Evolutionary conservation across 1,140 invertebrate species (phyloP).

Genomic region (Acyrthosiphon pisum): DNA sequence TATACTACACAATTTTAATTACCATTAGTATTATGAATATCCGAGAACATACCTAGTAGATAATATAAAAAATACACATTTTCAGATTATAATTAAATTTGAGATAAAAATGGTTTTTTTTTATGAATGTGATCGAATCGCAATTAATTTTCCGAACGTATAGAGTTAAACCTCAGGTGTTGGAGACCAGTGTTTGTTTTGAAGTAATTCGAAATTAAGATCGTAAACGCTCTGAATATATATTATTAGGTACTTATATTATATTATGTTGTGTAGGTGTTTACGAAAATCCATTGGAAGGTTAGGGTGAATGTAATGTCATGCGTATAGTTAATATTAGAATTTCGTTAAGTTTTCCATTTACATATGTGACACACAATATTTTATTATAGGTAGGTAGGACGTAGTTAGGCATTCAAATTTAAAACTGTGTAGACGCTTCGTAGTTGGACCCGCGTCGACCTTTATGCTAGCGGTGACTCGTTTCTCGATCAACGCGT

Average conservation of each 20-base stretch:
- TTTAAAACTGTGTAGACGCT: neutral
- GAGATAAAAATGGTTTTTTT: neutral
- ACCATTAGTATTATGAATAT: neutral
- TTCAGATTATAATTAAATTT: neutral
- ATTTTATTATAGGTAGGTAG: neutral
- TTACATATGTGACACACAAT: neutral
- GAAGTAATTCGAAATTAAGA: neutral
- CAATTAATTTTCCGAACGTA: neutral
- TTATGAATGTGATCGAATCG: neutral
- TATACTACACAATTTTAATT: neutral
- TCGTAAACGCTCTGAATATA: neutral
- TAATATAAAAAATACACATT: neutral
- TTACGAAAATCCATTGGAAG: neutral
- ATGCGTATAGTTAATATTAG: neutral
- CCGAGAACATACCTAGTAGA: neutral
- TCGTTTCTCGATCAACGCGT: constrained; percentile 4
- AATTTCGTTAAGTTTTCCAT: neutral
- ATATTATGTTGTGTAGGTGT: neutral
- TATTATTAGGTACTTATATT: too few species aligned
- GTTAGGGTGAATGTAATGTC: neutral
- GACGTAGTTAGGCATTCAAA: neutral
- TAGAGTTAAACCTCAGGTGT: neutral
- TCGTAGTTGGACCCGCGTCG: neutral
- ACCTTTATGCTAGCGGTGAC: neutral
- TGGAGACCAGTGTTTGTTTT: too few species aligned